These are phyloP conservation scores for Drosophila subpulchrella DNA, from an alignment of 1,140 invertebrate genomes.

Conservation along the genomic window DNA sequence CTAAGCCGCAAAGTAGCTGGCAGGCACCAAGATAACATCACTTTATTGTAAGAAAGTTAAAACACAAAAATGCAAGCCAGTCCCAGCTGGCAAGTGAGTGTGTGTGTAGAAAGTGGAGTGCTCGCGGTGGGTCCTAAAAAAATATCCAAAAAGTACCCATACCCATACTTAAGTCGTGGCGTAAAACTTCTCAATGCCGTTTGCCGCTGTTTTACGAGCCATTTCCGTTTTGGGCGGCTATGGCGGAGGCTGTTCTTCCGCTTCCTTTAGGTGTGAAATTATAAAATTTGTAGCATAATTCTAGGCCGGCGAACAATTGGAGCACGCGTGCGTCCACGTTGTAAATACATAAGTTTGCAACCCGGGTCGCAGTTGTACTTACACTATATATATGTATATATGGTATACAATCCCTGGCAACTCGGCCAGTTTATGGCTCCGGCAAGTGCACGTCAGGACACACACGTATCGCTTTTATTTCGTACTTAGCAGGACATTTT, in stretches of 20 bases:
- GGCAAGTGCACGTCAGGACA: conserved; percentile 63
- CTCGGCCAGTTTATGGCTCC: conserved; percentile 49
- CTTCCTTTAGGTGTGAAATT: conserved; percentile 61
- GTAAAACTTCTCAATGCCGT: conserved; percentile 61
- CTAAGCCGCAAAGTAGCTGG: conserved; percentile 81
- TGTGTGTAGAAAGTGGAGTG: conserved; percentile 6
- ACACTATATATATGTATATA: background rate
- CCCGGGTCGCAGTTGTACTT: conserved; percentile 11
- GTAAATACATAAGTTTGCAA: conserved; percentile 50
- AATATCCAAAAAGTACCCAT: conserved; percentile 37
- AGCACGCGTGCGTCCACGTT: conserved; percentile 53
- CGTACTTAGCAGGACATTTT: conserved; percentile 64
- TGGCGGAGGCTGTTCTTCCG: conserved; percentile 35
- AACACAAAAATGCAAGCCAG: conserved; percentile 78
- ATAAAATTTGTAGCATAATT: conserved; percentile 79
- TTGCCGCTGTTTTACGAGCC: conserved; percentile 67
- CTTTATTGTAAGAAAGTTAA: conserved; percentile 83
- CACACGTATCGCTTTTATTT: conserved; percentile 70
- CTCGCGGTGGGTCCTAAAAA: conserved; percentile 43
- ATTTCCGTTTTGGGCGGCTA: conserved; percentile 61
- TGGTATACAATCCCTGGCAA: conserved; percentile 8
- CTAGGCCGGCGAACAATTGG: conserved; percentile 22
- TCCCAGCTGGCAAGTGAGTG: conserved; percentile 35
- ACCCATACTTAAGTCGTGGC: conserved; percentile 3
- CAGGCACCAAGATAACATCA: conserved; percentile 76